A percentile compares a stretch with the other conserved stretches of the same genome.
Conservation (phyloP, 2,888 invertebrate species). For the Hedya salicella region DNA sequence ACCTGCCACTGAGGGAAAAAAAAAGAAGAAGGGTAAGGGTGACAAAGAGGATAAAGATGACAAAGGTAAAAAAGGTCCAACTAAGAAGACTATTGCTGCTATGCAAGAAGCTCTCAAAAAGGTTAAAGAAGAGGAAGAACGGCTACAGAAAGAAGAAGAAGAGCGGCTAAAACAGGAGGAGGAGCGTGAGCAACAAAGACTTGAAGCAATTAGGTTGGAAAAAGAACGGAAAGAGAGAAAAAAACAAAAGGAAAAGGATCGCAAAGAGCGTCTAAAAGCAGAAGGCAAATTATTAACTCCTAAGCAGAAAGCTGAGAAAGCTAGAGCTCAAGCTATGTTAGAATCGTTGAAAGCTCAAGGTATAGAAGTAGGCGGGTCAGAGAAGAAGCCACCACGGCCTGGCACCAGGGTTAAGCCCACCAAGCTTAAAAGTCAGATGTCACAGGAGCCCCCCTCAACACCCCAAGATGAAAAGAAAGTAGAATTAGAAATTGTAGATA, state of each 20-base stretch:
- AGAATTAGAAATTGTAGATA: conserved; percentile 82
- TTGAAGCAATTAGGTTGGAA: conserved; percentile 91
- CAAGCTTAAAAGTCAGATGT: conserved; percentile 88
- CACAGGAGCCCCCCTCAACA: conserved; percentile 82
- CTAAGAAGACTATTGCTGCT: conserved; percentile 93
- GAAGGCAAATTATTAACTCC: conserved; percentile 97
- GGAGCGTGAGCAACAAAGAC: conserved; percentile 88
- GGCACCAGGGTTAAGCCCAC: conserved; percentile 91
- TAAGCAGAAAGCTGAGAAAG: conserved; percentile 96
- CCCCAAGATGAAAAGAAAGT: conserved; percentile 78
- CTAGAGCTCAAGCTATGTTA: conserved; percentile 94
- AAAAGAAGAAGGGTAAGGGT: conserved; percentile 78
- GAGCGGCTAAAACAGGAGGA: conserved; percentile 91
- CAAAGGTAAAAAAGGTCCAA: conserved; percentile 88
- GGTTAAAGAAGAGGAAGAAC: conserved; percentile 95
- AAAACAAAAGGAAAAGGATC: conserved; percentile 96
- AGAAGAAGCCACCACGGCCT: conserved; percentile 85
- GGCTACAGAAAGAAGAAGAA: conserved; percentile 89
- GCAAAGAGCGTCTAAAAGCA: conserved; percentile 96
- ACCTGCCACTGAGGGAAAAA: conserved; percentile 66
- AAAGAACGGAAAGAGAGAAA: conserved; percentile 94
- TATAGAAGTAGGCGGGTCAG: conserved; percentile 90
- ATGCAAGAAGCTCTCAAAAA: conserved; percentile 97
- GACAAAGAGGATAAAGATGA: conserved; percentile 84
- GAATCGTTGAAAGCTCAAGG: conserved; percentile 96